Conservation (phyloP, 1,140 invertebrate species). For the Drosophila prosaltans region DNA sequence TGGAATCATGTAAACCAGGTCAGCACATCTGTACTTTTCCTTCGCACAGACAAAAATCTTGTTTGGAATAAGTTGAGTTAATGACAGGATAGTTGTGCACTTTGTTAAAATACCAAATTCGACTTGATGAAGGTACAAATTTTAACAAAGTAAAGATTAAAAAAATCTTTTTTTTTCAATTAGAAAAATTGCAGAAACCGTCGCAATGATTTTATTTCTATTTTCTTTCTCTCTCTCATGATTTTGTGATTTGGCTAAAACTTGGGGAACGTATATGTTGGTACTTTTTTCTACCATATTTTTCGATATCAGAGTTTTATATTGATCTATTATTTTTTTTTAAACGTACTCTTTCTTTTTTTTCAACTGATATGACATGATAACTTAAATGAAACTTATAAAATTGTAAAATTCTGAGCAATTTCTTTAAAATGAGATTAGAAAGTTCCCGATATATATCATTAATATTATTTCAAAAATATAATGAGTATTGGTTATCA, state of each 20-base stretch:
- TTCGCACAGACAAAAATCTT: not conserved
- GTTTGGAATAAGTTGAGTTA: not conserved
- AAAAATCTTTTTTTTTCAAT: not conserved
- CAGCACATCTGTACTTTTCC: too few species aligned
- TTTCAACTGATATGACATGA: not conserved
- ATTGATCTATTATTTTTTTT: not conserved
- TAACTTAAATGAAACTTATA: not conserved
- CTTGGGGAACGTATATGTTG: not conserved
- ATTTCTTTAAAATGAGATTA: not conserved
- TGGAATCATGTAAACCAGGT: slow-evolving; percentile 13
- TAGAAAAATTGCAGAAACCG: too few species aligned
- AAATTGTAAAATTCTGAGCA: not conserved
- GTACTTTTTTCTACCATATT: too few species aligned
- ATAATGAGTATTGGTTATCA: not conserved
- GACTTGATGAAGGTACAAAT: not conserved
- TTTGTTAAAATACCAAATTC: not conserved
- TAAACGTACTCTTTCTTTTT: not conserved
- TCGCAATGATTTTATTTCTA: not conserved
- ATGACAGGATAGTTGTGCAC: not conserved
- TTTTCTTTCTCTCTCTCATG: not conserved
- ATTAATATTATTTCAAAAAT: not conserved
- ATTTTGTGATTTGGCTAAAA: not conserved
- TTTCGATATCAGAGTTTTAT: too few species aligned
- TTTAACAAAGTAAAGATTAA: not conserved
- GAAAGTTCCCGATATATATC: not conserved